phyloP scores from a whole-genome alignment of 2,888 invertebrate genomes.

The Drosophila acutilabella region DNA sequence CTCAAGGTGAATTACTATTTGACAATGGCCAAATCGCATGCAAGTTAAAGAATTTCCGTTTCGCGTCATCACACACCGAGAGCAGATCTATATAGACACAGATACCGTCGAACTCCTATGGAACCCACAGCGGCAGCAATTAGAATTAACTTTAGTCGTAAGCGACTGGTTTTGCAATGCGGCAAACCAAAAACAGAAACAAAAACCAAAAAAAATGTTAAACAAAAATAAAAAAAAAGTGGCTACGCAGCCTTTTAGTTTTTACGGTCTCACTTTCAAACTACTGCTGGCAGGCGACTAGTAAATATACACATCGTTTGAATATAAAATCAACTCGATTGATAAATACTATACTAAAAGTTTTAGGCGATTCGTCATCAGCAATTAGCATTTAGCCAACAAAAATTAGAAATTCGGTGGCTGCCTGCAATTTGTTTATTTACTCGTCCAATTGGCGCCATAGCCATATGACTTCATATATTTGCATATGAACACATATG shows the following conservation, averaged over 20 bases:
- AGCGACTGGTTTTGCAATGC: constrained; percentile 44
- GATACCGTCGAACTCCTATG: constrained; percentile 7
- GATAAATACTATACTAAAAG: constrained; percentile 30
- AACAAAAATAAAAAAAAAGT: constrained; percentile 6
- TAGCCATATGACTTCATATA: constrained; percentile 52
- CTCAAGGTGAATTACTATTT: constrained; percentile 54
- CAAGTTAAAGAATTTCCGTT: constrained; percentile 63
- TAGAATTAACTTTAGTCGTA: constrained; percentile 35
- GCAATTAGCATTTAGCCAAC: constrained; percentile 54
- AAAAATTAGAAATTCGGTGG: neutral
- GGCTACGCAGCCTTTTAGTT: constrained; percentile 24
- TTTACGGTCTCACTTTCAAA: constrained; percentile 55
- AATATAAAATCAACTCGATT: constrained; percentile 16
- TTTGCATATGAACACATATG: constrained; percentile 12
- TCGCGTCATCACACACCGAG: constrained; percentile 36
- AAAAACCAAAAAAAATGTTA: constrained; percentile 9
- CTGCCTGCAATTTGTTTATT: constrained; percentile 61
- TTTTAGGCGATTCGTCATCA: constrained; percentile 62
- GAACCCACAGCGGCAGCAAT: constrained; percentile 21
- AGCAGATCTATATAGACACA: constrained; percentile 29
- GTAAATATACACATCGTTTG: constrained; percentile 35
- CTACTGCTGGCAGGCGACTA: constrained; percentile 25
- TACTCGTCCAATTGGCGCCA: constrained; percentile 64
- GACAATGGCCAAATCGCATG: constrained; percentile 34
- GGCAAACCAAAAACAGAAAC: constrained; percentile 5